A percentile compares a stretch with the other conserved stretches of the same genome.
These are phyloP conservation scores for Acipenser oxyrinchus DNA, from an alignment of 2,797 vertebrate species.

Conservation along the genomic window DNA sequence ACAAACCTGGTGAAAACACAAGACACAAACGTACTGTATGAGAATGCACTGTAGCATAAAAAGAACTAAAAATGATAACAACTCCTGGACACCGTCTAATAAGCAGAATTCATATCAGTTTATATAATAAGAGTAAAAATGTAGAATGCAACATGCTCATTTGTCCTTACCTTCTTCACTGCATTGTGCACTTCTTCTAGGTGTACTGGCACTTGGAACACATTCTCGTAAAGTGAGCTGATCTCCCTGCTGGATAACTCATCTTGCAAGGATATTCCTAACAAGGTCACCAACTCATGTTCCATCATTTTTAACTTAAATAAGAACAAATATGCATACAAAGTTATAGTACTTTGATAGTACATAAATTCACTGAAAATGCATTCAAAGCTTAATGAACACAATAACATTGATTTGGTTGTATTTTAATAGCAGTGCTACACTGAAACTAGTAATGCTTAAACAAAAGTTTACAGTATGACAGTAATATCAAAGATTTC, in stretches of 20 bases:
- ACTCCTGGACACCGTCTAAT: too few species aligned
- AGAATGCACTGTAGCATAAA: background rate
- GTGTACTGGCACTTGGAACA: conserved; percentile 41
- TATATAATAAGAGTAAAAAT: background rate
- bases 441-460: too few species aligned
- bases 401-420: too few species aligned
- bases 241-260: conserved; percentile 42
- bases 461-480: too few species aligned
- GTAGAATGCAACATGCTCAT: background rate
- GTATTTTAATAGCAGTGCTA: too few species aligned
- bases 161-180: conserved; percentile 45
- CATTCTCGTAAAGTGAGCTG: conserved; percentile 42
- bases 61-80: too few species aligned
- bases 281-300: conserved; percentile 25
- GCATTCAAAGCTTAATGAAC: too few species aligned
- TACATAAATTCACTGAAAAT: too few species aligned
- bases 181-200: conserved; percentile 38
- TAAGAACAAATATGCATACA: background rate
- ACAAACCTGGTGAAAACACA: conserved; percentile 39
- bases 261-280: conserved; percentile 23
- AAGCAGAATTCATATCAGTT: background rate
- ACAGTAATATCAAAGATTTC: too few species aligned
- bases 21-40: background rate
- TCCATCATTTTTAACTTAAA: conserved; percentile 37
- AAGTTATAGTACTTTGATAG: background rate